Evolutionary conservation across 92 coral and sea anemone species (phyloP), one percentile per base, ranked within the genome.

Genomic region (Porites divaricata): DNA sequence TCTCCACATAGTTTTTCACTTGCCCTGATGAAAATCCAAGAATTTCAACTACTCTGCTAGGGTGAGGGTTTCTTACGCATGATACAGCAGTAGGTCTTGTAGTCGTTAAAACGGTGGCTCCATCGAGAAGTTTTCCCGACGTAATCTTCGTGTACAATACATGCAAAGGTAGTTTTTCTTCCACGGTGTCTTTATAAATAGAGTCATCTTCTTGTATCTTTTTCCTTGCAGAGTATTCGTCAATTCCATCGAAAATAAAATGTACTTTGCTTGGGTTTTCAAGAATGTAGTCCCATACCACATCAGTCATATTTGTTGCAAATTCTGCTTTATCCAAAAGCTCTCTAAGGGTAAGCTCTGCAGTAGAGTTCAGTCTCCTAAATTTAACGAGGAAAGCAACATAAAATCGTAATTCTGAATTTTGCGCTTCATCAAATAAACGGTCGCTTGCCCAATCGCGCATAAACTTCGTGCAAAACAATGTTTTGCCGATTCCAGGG

Each of bases 401-500:
- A 8, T 54, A 28, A 45, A 80, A 69, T 12, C 35, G 17, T 13
- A 65, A 61, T 70, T 70, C 73, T 9, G 70, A 10, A 26, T 74
- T 73, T 65, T 68, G 19, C 2, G 58, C 13, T 21, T 3, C 53
- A 28, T 57, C 61, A 12, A 79, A 51, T 2, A n/a, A 28, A 14
- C 50, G 15, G 1, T 63, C 78, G 49, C 5, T 23, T 28, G 85
- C 84, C 93, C 93, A 90, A 62, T 81, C 58, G 5, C 86, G 80
- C 10, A 90, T 45, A 17, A 86, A 21, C 50, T 86, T 90, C 0
- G 72, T 76, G 24, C 75, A 75, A 16, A 80, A 51, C 57, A 70
- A 28, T n/a, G 80, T 84, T 48, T 89, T 89, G 19, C 92, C 92
- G 16, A 77, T 89, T 11, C 93, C 87, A 23, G 93, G 80, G 7